Evolutionary conservation across 2,113 vertebrate species (phyloP).

Genomic region (Monarcha castaneiventris): DNA sequence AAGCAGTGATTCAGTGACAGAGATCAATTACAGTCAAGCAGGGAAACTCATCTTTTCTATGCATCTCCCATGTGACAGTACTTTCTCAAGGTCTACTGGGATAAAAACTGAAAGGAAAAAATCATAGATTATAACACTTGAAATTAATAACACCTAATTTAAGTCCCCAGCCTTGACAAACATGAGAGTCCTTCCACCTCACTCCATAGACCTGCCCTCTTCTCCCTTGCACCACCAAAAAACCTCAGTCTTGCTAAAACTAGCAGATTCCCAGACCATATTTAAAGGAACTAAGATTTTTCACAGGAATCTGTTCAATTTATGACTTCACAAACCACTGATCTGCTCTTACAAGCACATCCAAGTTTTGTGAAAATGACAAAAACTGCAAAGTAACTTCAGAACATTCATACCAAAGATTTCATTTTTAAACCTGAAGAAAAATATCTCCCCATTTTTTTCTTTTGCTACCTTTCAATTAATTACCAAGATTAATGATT

Average conservation of each 20-base stretch:
- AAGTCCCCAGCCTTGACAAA: not conserved
- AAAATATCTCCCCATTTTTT: accelerated
- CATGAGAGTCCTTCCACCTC: not conserved
- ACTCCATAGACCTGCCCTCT: not conserved
- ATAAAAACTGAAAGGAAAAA: not conserved
- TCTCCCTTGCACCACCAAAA: not conserved
- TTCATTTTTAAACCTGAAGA: not conserved
- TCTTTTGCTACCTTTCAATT: not conserved
- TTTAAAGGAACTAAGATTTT: not conserved
- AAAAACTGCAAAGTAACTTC: not conserved
- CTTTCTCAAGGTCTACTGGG: not conserved
- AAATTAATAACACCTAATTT: not conserved
- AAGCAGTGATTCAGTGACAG: not conserved
- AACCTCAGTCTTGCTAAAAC: not conserved
- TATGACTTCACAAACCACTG: not conserved
- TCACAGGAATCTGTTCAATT: not conserved
- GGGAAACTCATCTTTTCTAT: not conserved
- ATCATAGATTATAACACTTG: not conserved
- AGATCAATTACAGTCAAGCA: not conserved
- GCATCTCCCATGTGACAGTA: not conserved
- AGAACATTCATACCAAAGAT: not conserved
- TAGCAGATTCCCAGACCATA: not conserved
- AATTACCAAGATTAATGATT: not conserved
- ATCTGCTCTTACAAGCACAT: not conserved
- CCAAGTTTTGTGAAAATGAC: not conserved